Evolutionary conservation across 2,888 invertebrate genomes (phyloP), one percentile per base, ranked within the genome.

Genomic region (Andrena marginata): DNA sequence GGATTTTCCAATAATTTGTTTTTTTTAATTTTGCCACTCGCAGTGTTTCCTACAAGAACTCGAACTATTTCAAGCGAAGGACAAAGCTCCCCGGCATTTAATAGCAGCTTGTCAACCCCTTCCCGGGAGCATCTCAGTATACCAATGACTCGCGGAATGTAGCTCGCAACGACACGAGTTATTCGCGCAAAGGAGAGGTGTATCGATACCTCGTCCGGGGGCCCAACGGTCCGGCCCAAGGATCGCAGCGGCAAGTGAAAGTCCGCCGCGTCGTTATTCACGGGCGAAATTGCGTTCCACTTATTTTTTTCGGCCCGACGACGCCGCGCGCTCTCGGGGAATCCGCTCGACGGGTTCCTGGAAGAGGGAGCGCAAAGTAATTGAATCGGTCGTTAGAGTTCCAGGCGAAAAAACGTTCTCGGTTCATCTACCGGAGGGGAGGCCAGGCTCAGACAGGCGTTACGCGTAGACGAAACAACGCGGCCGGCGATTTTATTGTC

Each of bases 271-370:
- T 83, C 81, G 69, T 83, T 81, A 83, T 74, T 83, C 77, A 67
- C 56, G 77, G 56, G 83, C 83, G 77, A 83, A 81, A 77, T 42
- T 77, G 77, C 77, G 82, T 81, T 81, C 73, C 77, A 73, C 81
- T 83, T 81, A 31, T 77, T 83, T 70, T 70, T 59, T 49, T 56
- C 42, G 23, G 6, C 6, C 29, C 5, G 35, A 20, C 59, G 20
- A 35, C 20, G 42, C 31, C 6, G 72, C 72, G 60, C 69, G 67
- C 42, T 42, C 42, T 42, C 42, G 48, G 48, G 63, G 67, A 70
- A 76, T 54, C 69, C 35, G 35, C 51, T 63, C 5, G 51, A 8
- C 8, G 10, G 26, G 49, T 65, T 77, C 77, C 48, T n/a, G 63
- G 29, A 59, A 64, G 51, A 56, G 48, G 23, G 16, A 71, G 29